phyloP scores from a whole-genome alignment of 2,113 vertebrate species.

The Petaurus breviceps region DNA sequence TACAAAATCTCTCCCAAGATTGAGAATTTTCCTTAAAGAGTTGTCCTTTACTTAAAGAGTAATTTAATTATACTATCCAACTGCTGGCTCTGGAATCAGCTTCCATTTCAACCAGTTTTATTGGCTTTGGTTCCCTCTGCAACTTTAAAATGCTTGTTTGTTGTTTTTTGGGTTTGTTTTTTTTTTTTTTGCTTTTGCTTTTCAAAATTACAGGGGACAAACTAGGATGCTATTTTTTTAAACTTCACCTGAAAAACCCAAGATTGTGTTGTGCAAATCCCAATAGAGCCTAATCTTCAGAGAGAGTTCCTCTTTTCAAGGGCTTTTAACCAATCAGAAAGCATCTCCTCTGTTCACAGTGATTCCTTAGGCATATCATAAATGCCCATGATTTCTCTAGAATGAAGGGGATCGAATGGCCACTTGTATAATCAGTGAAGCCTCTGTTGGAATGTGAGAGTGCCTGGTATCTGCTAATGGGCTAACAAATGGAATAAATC shows the following conservation, averaged over 20 bases:
- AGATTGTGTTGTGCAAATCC: neutral
- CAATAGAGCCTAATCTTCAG: neutral
- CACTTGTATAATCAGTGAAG: neutral
- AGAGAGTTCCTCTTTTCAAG: neutral
- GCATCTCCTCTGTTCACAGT: neutral
- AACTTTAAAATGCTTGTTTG: conserved; percentile 5
- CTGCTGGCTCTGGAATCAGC: neutral
- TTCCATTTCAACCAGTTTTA: accelerated
- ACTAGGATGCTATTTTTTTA: neutral
- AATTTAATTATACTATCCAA: neutral
- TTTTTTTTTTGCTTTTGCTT: neutral
- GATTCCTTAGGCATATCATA: neutral
- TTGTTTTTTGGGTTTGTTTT: conserved; percentile 10
- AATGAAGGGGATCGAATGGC: neutral
- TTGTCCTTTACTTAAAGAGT: conserved; percentile 19
- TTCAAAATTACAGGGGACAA: conserved; percentile 2
- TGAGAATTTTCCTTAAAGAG: conserved; percentile 31
- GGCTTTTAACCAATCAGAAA: neutral
- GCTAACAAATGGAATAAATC: neutral
- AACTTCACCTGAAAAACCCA: neutral
- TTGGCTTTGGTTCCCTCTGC: neutral
- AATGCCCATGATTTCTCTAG: neutral
- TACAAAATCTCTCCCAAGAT: neutral
- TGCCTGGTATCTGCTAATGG: neutral
- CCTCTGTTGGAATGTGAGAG: neutral